Evolutionary conservation across 2,113 vertebrate species (phyloP), one percentile per base, ranked within the genome.

Genomic region (Craseonycteris thonglongyai): DNA sequence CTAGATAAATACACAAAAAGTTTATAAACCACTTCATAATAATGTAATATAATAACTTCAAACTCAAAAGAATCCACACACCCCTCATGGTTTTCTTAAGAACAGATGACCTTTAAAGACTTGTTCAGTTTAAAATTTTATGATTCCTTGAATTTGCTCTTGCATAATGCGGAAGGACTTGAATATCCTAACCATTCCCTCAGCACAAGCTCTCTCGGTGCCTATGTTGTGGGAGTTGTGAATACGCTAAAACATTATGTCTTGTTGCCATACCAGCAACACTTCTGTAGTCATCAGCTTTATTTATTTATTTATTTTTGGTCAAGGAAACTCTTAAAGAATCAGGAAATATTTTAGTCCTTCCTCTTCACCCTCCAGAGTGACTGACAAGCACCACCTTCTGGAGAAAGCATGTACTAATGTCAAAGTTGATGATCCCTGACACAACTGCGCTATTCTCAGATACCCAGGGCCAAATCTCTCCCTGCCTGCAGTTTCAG

Each of bases 311-410:
- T n/a, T n/a, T n/a, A n/a, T 68, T 78, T 65, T 75, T 63, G 45
- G 38, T 21, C 42, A 87, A 13, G 16, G 19, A 24, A 74, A 42
- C 13, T 66, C 56, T 54, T 61, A 69, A 22, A 74, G 38, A 65
- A 72, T 58, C 28, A 30, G 40, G 42, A n/a, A 68, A 3, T 26
- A 33, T 12, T 71, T 35, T 19, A 38, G n/a, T 61, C 28, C 47
- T 74, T 30, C 75, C 68, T 83, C 26, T 79, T 3, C 83, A 58
- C 42, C 66, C 58, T 30, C 12, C 72, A 76, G 92, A 88, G 11
- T 92, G 92, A 97, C 93, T 96, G 84, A 97, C 95, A 97, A 95
- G 96, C 96, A 96, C 97, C 97, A 97, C 96, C 97, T 97, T 96
- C 96, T 97, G 97, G 97, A 96, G 74, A 76, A 90, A 95, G 79